phyloP scores from a whole-genome alignment of 1,140 invertebrate species.

The Sycophila sp. region DNA sequence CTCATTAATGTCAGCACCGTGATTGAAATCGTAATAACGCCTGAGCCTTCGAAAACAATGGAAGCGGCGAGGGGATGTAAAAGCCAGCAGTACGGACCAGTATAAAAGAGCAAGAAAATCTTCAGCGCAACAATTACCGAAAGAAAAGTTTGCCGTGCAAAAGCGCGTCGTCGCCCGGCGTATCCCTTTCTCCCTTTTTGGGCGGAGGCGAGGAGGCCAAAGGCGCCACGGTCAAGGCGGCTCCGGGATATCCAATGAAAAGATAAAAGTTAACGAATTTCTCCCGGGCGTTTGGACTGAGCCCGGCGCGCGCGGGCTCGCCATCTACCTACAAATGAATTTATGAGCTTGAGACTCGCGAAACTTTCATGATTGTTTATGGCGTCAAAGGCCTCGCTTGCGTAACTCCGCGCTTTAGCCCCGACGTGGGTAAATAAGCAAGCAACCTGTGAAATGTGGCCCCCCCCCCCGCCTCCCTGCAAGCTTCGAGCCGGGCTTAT shows the following conservation, averaged over 20 bases:
- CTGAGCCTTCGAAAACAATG: too few relatives aligned
- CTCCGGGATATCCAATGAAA: not conserved
- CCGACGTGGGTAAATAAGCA: not conserved
- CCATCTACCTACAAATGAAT: constrained; percentile 47
- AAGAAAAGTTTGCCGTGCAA: constrained; percentile 1
- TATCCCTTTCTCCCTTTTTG: not conserved
- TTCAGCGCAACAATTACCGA: not conserved
- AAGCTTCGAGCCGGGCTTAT: not conserved
- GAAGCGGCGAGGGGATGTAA: too few relatives aligned
- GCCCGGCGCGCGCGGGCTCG: not conserved
- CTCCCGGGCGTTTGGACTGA: too few relatives aligned
- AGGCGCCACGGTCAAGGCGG: too few relatives aligned
- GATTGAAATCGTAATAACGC: too few relatives aligned
- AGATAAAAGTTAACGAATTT: constrained; percentile 25
- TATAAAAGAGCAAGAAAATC: too few relatives aligned
- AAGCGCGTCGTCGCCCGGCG: not conserved
- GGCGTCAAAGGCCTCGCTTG: constrained; percentile 22
- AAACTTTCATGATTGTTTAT: constrained; percentile 56
- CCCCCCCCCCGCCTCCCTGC: not conserved
- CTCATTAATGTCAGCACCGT: too few relatives aligned
- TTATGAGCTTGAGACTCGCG: constrained; percentile 43
- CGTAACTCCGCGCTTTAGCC: too few relatives aligned
- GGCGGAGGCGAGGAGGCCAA: too few relatives aligned
- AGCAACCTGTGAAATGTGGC: not conserved
- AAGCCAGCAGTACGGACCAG: too few relatives aligned